Base-by-base conservation (phyloP, 1,140 invertebrate species). In the Aphelinus atriplicis region DNA sequence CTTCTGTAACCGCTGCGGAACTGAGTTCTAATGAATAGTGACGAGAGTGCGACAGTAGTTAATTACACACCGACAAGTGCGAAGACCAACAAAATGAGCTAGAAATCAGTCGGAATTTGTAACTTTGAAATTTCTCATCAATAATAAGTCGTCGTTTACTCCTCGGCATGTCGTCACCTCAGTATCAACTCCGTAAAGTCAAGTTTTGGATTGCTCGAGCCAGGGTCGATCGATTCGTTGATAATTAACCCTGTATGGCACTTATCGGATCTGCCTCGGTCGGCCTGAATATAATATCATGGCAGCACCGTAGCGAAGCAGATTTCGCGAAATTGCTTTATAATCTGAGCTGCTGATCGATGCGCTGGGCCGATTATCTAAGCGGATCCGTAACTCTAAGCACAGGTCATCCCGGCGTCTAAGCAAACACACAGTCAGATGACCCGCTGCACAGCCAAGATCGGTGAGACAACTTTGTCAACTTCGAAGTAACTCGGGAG, bases 241-340 rank as follows among this genome's bases (percentile, higher is more conserved):
- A 74, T 74, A 74, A 74, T 74, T 74, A 74, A 74, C 72, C 50
- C 65, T 68, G 48, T 3, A 63, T 6, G 43, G 58, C 66, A 74
- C 63, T 74, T 74, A 74, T 74, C 72, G 48, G 58, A 63, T 74
- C 55, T 68, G n/a, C 51, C 58, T 60, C 58, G 43, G 66, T 64
- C 47, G 45, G 48, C 60, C 56, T 10, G 58, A 74, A 74, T 68
- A 74, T 74, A 74, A 74, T 74, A 63, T 74, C 65, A 26, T 0
- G 26, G 72, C 64, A 67, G 68, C 68, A 68, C 68, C 58, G 57
- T 50, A 68, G 65, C 72, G 65, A 69, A 70, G 67, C 73, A 70
- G 67, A 70, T 70, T 74, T 75, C 53, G 9, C 26, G 60, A 70
- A 70, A 75, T 75, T 65, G 67, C 73, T 75, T 70, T 65, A 75